Percentiles rank a stretch among this genome's conserved stretches.
phyloP scores from a whole-genome alignment of 2,113 vertebrate species.

The Syngnathoides biaculeatus region DNA sequence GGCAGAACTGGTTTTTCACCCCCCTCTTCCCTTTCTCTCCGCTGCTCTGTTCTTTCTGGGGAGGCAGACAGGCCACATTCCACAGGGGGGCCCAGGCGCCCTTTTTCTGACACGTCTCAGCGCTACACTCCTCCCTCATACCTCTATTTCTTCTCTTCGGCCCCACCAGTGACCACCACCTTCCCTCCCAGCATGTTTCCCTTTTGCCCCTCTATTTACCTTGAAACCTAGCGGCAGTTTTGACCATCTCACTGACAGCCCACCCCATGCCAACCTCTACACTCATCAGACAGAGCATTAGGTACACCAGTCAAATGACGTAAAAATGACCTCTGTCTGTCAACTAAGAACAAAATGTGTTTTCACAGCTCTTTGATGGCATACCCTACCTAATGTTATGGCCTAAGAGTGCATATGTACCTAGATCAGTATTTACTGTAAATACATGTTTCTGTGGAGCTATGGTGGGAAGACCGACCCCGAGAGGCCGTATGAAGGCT shows the following conservation, averaged over 20 bases:
- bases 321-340: no score
- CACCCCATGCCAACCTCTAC: background rate
- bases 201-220: constrained; percentile 45
- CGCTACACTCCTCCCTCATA: constrained; percentile 70
- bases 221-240: constrained; percentile 19
- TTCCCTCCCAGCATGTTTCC: constrained; percentile 16
- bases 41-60: constrained; percentile 66
- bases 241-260: constrained; percentile 6
- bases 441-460: background rate
- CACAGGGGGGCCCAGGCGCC: constrained; percentile 78
- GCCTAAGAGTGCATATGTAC: no score
- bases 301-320: background rate
- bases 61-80: constrained; percentile 81
- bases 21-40: constrained; percentile 52
- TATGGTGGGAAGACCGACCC: constrained; percentile 7
- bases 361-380: background rate
- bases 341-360: no score
- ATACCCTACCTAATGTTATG: background rate
- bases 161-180: constrained; percentile 30
- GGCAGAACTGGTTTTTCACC: constrained; percentile 54
- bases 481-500: constrained; percentile 36
- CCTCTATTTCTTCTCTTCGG: constrained; percentile 49
- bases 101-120: constrained; percentile 78
- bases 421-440: background rate
- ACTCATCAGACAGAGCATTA: background rate